phyloP scores from a whole-genome alignment of 1,140 invertebrate species.

The Drosophila mauritiana region DNA sequence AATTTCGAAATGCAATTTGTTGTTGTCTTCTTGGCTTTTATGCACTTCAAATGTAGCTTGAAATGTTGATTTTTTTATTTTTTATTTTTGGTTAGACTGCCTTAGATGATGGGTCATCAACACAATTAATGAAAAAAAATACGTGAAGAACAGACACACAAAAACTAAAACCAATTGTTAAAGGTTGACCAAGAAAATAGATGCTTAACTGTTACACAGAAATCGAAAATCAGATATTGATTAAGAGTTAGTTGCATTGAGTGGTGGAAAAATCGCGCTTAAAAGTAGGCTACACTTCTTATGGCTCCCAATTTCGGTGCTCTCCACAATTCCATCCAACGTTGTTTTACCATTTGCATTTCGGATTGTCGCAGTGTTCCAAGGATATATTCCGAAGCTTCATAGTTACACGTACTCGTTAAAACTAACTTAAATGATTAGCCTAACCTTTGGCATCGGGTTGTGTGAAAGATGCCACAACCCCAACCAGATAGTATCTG shows the following conservation, averaged over 20 bases:
- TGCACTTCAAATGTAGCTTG: constrained; percentile 32
- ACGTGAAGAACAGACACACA: constrained; percentile 8
- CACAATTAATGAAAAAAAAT: not conserved
- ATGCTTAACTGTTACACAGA: constrained; percentile 10
- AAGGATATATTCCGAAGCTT: too few relatives aligned
- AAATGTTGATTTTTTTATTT: constrained; percentile 10
- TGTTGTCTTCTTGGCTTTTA: constrained; percentile 48
- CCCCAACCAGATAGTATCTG: constrained; percentile 7
- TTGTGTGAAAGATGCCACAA: constrained; percentile 1
- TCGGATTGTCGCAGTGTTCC: not conserved
- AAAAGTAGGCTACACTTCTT: constrained; percentile 31
- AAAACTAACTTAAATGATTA: constrained; percentile 49
- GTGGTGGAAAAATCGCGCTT: constrained; percentile 15
- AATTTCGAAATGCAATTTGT: constrained; percentile 83
- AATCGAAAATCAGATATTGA: constrained; percentile 22
- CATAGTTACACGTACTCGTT: constrained; percentile 14
- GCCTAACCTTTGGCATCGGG: constrained; percentile 7
- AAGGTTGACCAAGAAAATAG: constrained; percentile 27
- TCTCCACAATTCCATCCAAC: not conserved
- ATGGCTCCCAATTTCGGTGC: constrained; percentile 2
- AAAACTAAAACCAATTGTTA: constrained; percentile 39
- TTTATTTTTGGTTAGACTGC: constrained; percentile 21
- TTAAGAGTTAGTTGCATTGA: constrained; percentile 3
- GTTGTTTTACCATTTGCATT: not conserved
- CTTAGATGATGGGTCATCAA: constrained; percentile 49